phyloP scores from a whole-genome alignment of 2,888 invertebrate species.

The Patella pellucida region DNA sequence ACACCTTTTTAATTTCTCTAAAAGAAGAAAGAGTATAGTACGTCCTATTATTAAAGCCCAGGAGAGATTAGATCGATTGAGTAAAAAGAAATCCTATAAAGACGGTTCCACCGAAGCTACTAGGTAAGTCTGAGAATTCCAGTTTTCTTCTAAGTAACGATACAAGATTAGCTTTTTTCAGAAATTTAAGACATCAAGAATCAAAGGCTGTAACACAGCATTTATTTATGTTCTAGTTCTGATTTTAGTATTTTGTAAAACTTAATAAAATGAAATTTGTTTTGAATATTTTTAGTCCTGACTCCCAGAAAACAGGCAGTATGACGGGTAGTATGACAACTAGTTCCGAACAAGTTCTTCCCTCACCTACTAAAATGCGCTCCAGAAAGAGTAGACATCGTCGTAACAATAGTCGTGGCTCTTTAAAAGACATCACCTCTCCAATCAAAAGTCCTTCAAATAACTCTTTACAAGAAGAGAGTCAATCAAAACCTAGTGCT shows the following conservation, averaged over 20 bases:
- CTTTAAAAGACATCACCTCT: conserved; percentile 53
- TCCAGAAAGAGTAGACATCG: conserved; percentile 68
- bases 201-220: too few relatives aligned
- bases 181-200: too few relatives aligned
- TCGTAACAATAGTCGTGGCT: conserved; percentile 67
- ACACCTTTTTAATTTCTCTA: conserved; percentile 69
- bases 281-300: conserved; percentile 49
- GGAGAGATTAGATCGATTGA: conserved; percentile 72
- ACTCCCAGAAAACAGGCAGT: conserved; percentile 48
- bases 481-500: conserved; percentile 35
- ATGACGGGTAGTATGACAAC: conserved; percentile 53
- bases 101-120: conserved; percentile 63
- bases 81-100: conserved; percentile 67
- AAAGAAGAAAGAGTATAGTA: conserved; percentile 74
- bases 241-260: too few relatives aligned
- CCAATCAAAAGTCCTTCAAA: conserved; percentile 60
- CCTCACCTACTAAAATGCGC: conserved; percentile 62
- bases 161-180: too few relatives aligned
- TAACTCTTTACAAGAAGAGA: conserved; percentile 57
- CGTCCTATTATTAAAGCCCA: conserved; percentile 75
- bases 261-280: too few relatives aligned
- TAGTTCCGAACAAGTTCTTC: conserved; percentile 58
- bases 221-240: too few relatives aligned
- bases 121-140: conserved; percentile 47
- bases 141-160: not conserved